Evolutionary conservation across 1,140 invertebrate species (phyloP), one percentile per base, ranked within the genome.

Genomic region (Octopus bimaculoides): DNA sequence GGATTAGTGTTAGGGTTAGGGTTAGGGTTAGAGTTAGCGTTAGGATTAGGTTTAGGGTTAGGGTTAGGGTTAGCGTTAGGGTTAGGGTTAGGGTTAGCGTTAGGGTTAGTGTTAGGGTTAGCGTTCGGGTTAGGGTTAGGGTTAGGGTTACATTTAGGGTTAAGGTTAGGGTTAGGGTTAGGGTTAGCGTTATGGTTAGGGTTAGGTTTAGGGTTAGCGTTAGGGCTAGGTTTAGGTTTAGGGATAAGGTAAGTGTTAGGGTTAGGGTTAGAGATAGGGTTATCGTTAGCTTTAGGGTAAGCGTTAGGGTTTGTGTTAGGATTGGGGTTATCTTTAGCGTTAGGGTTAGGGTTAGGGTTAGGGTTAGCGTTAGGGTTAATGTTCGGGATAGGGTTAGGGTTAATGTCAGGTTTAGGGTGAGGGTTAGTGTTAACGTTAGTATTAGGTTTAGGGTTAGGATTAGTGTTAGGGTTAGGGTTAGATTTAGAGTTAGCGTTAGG

Each of bases 401-500:
- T 17, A 26, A 2, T 1, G 12, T 75, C 1, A 26, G 12, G 74
- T 1, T 75, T 17, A 26, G 12, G 74, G 12, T 75, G 1, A n/a
- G 10, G 61, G n/a, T 66, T 14, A 14, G 61, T 1, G 10, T 66
- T 14, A n/a, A 3, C 1, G 1, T 66, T 14, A n/a, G 61, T 14
- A 1, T 1, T n/a, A 26, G 74, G n/a, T 2, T 75, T 17, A 12
- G 4, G 74, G 12, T 3, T 17, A 41, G 10, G 74, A 12, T 2
- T 3, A n/a, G 52, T 1, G 10, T 75, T 75, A 75, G 10, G 4
- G 12, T 75, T 17, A 75, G 52, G 74, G 12, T 75, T 75, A 75
- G 12, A 4, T 1, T 75, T 75, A 75, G 74, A 4, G 74, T 75
- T 75, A 75, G 74, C 52, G 74, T 75, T 75, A 75, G 74, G 74